Conservation (phyloP, 1,140 invertebrate species). For the Cydia amplana region DNA sequence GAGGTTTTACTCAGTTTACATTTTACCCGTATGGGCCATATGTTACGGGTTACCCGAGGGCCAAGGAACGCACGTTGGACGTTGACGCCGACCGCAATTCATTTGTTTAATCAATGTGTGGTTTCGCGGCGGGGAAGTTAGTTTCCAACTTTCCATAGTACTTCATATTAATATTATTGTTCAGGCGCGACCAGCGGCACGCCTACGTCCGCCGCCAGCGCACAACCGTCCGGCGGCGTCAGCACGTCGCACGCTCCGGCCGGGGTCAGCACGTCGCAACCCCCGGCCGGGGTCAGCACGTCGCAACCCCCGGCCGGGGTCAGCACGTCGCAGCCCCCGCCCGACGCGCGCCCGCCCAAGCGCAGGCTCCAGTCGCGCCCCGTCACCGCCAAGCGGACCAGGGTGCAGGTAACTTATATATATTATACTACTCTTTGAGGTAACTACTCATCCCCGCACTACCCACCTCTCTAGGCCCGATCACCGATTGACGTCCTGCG, state of each 20-base stretch:
- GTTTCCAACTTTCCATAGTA: neutral
- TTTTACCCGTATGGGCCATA: too few relatives aligned
- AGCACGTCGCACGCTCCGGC: conserved; percentile 39
- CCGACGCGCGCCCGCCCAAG: conserved; percentile 60
- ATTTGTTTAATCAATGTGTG: too few relatives aligned
- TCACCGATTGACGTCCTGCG: too few relatives aligned
- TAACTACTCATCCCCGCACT: conserved; percentile 35
- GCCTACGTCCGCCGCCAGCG: conserved; percentile 45
- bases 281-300: conserved; percentile 46
- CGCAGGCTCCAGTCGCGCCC: conserved; percentile 61
- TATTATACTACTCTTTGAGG: too few relatives aligned
- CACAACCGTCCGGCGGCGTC: conserved; percentile 37
- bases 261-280: conserved; percentile 49
- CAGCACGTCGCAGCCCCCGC: conserved; percentile 48
- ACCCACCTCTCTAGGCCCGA: too few relatives aligned
- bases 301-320: conserved; percentile 44
- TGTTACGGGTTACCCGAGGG: too few relatives aligned
- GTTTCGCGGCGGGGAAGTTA: neutral
- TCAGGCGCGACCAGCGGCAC: conserved; percentile 44
- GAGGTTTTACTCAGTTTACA: too few relatives aligned
- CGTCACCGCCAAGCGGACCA: conserved; percentile 59
- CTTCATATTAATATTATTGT: neutral
- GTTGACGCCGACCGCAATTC: too few relatives aligned
- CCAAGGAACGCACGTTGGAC: too few relatives aligned
- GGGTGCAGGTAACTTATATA: conserved; percentile 66